A percentile compares a stretch with the other conserved stretches of the same genome.
phyloP scores from a whole-genome alignment of 2,888 invertebrate species.

The Syritta pipiens region DNA sequence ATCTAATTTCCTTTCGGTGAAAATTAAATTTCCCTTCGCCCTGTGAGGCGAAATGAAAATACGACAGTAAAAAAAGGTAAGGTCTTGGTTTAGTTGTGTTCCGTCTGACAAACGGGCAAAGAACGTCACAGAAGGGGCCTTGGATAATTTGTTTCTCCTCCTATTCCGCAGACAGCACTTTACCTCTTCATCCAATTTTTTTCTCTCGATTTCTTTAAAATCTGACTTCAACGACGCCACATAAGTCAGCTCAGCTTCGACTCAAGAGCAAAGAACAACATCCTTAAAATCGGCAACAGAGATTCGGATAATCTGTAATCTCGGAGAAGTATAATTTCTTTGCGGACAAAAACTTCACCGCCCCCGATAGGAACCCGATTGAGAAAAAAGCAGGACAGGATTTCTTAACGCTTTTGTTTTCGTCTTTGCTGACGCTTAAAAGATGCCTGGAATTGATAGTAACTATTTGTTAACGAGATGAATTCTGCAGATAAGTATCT shows the following conservation, averaged over 20 bases:
- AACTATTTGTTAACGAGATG: slow-evolving; percentile 68
- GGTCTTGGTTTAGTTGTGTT: slow-evolving; percentile 26
- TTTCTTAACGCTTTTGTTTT: slow-evolving; percentile 43
- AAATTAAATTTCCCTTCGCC: slow-evolving; percentile 67
- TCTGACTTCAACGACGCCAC: no score
- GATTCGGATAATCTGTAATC: slow-evolving; percentile 55
- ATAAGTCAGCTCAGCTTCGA: slow-evolving; percentile 57
- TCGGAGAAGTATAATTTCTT: slow-evolving; percentile 43
- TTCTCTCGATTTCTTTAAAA: no score
- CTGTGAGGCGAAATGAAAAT: slow-evolving; percentile 62
- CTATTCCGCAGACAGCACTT: slow-evolving; percentile 36
- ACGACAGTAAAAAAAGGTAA: slow-evolving; percentile 59
- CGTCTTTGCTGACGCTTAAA: slow-evolving; percentile 64
- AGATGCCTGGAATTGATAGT: slow-evolving; percentile 68
- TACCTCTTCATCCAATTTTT: no score
- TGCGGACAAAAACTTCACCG: slow-evolving; percentile 24
- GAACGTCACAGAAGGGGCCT: slow-evolving; percentile 19
- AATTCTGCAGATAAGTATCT: slow-evolving; percentile 59
- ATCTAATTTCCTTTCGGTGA: slow-evolving; percentile 68
- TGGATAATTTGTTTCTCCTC: slow-evolving; percentile 64
- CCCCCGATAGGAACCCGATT: slow-evolving; percentile 55
- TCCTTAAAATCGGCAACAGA: slow-evolving; percentile 47
- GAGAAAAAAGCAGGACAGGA: slow-evolving; percentile 52
- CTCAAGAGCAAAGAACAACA: slow-evolving; percentile 44
- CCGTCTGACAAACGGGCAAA: neutral